A percentile compares a stretch with the other conserved stretches of the same genome.
Evolutionary conservation across 2,797 vertebrate genomes (phyloP).

Genomic region (Cephalopachus bancanus): DNA sequence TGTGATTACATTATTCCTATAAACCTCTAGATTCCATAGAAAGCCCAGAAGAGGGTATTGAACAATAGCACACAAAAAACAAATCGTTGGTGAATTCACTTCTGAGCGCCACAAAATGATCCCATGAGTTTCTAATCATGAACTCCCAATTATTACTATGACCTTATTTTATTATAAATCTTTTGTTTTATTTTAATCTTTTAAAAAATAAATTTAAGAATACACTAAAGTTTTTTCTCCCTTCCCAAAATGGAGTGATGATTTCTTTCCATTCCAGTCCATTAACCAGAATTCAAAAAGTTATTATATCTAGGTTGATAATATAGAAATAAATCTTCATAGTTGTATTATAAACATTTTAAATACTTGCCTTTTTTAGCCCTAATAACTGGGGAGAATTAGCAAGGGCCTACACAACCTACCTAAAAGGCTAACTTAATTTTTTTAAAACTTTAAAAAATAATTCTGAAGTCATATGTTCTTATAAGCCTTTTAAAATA

Average conservation of each 20-base stretch:
- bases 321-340: not conserved
- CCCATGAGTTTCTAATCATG: not conserved
- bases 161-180: conserved; percentile 14
- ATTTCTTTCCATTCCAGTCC: conserved; percentile 45
- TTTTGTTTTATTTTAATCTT: conserved; percentile 40
- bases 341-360: not conserved
- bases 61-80: not conserved
- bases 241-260: conserved; percentile 10
- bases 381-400: conserved; percentile 47
- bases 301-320: not conserved
- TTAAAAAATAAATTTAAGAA: conserved; percentile 45
- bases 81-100: not conserved
- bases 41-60: not conserved
- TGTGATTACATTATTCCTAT: not conserved
- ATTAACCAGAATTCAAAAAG: conserved; percentile 58
- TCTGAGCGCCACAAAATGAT: conserved; percentile 14
- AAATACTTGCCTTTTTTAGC: conserved; percentile 57
- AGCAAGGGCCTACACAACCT: not conserved
- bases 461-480: conserved; percentile 58
- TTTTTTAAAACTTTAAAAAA: not conserved
- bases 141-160: not conserved
- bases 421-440: not conserved
- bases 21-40: conserved; percentile 6
- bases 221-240: not conserved
- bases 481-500: conserved; percentile 28